Base-by-base conservation (phyloP, 2,797 vertebrate species). In the Rallus crepitans region DNA sequence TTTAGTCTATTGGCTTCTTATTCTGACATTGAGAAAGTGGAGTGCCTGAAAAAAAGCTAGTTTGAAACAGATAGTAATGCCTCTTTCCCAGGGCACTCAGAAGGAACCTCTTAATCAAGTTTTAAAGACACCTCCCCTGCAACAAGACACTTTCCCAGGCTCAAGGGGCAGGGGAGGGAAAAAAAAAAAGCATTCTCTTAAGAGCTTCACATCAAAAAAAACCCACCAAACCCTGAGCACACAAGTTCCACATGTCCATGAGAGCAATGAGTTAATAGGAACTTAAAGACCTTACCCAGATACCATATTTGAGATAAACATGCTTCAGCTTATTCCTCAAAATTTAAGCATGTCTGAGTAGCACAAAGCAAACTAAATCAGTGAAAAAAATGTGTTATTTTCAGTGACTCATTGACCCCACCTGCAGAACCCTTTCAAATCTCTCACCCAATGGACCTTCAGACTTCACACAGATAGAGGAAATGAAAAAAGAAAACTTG, bases 401-500 rank as follows among this genome's bases (percentile, higher is more conserved):
- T 85, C 92, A 70, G 61, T 48, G 61, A 91, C 53, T 81, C 72
- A 61, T 6, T 81, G 73, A 85, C 79, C 45, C 11, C 21, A 53
- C 76, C 82, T 81, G 45, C 45, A 88, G 57, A 87, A 48, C 42
- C 50, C 61, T 71, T 90, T 92, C 61, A 93, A 79, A 87, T 82
- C 25, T 82, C 60, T 92, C 57, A 86, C 47, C 61, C 77, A 89
- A 31, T 31, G 23, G 63, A 82, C 75, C 59, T 73, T 66, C 76
- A 45, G 92, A 14, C 55, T 75, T 88, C 65, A 86, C 59, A 76
- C 1, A 80, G 73, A 84, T 48, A 87, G 45, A 83, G 33, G 33
- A 94, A 95, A 90, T 69, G 68, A 79, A 83, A 94, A 90, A 89
- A 84, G 50, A 94, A 90, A 94, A 90, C 72, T 91, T 77, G 10